Base-by-base conservation (phyloP, 2,888 invertebrate genomes). In the Drosophila glabriapex region DNA sequence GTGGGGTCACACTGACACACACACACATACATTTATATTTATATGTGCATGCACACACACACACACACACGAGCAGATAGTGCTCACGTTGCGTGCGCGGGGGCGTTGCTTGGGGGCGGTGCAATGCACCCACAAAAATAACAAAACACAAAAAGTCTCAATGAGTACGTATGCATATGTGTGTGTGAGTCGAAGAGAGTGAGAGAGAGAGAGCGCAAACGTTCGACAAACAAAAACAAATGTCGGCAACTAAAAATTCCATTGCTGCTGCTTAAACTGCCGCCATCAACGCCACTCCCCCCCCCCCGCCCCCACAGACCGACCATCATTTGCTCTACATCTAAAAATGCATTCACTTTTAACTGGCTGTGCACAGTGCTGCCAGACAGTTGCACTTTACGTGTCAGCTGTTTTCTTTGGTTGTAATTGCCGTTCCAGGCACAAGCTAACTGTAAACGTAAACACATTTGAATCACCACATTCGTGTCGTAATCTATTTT, bases 91-190 rank as follows among this genome's bases (percentile, higher is more conserved):
- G 76, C 69, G 81, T 69, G 66, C 22, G 76, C 70, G 83, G 83
- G 76, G 80, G 78, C 69, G 74, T 73, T 58, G 37, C 39, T 76
- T 78, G 72, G 70, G 82, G 82, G 76, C 73, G 82, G 81, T 78
- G 76, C 89, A 83, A 65, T 81, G 89, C 84, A 89, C 90, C 82
- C 89, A 81, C 87, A 74, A 78, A 73, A 71, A 74, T 63, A 80
- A 74, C 46, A 46, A 68, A 82, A 69, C 69, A 76, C 72, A 55
- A 70, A 46, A 75, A 71, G 68, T 83, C 82, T 76, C 80, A 89
- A 89, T 71, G 76, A 84, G 85, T 71, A 78, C 66, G 72, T 37
- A 54, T 28, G 22, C 35, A 33, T 54, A 9, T 39, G n/a, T 65
- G 37, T 54, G 43, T 65, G 37, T 54, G 54, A 54, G 31, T 49